Base-by-base conservation (phyloP, 1,140 invertebrate species). In the Aphis gossypii region DNA sequence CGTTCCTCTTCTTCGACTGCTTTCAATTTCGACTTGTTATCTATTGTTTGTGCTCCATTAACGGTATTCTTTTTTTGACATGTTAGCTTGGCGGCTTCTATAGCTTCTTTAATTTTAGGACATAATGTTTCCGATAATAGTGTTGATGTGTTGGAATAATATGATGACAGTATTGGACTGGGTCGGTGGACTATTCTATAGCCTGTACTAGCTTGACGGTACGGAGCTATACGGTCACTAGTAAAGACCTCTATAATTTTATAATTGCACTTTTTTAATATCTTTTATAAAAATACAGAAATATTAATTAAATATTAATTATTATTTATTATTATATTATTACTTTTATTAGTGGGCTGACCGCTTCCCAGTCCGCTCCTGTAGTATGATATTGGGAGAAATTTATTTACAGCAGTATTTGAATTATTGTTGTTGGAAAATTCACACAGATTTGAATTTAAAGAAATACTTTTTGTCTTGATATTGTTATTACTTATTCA, bases 1-100 rank as follows among this genome's bases (percentile, higher is more conserved):
- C 96, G 96, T 95, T 99, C 97, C 96, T 99, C 99, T 94, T 98
- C 96, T 95, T 97, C 97, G 94, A 99, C 97, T 44, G 99, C 96
- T 95, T 99, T 98, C 94, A 99, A 96, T 96, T 99, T 98, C 1
- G 97, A 97, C 95, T 97, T 98, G 95, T 99, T 98, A 95, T 99
- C 99, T 94, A 99, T 96, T 96, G 98, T 98, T 94, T 35, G 95
- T 95, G 94, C 96, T 96, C 94, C 48, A 48, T 48, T 14, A 96
- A 96, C 68, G 90, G 68, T 90, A 18, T 48, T 48, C 48, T 94
- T 46, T 95, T 97, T 97, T 56, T 94, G 82, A 94, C 96, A 96
- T 92, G 97, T 96, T 94, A 97, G 96, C 95, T 98, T 98, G 54
- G 99, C 95, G 94, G 96, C 97, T 95, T 98, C 97, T 25, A 99